Percentiles rank a stretch among this genome's conserved stretches.
Evolutionary conservation across 2,888 invertebrate species (phyloP).

Genomic region (Cheilosia urbana): DNA sequence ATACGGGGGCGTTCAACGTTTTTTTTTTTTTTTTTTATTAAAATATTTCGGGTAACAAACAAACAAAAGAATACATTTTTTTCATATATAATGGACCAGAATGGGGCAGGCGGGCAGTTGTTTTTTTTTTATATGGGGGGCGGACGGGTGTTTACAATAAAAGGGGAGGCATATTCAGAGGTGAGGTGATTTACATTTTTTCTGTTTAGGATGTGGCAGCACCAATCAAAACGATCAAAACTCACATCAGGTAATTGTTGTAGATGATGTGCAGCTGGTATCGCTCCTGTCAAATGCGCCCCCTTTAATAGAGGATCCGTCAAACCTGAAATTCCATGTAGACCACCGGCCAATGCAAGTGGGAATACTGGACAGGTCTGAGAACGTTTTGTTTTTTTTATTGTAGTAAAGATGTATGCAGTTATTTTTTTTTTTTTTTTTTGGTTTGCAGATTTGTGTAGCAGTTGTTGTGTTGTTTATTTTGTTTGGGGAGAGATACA

Average conservation of each 20-base stretch:
- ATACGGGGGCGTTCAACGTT: constrained; percentile 38
- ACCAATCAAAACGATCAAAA: constrained; percentile 82
- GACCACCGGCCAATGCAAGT: constrained; percentile 84
- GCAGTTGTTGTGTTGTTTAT: constrained; percentile 56
- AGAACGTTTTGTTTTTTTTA: constrained; percentile 28
- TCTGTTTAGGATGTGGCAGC: constrained; percentile 77
- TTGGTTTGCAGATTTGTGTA: constrained; percentile 74
- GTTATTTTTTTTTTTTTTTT: constrained; percentile 63
- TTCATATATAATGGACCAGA: constrained; percentile 29
- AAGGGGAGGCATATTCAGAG: constrained; percentile 72
- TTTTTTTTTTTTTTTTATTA: neutral
- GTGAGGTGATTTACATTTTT: constrained; percentile 63
- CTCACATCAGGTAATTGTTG: constrained; percentile 84
- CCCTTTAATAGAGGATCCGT: constrained; percentile 84
- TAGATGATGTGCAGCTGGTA: constrained; percentile 84
- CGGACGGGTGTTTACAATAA: constrained; percentile 66
- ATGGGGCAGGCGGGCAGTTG: constrained; percentile 24
- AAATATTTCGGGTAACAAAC: constrained; percentile 30
- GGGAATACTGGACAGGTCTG: constrained; percentile 84
- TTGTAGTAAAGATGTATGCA: constrained; percentile 56
- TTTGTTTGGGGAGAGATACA: constrained; percentile 28
- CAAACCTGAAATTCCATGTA: constrained; percentile 84
- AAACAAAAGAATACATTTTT: constrained; percentile 38
- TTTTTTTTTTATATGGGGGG: neutral
- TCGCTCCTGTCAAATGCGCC: constrained; percentile 84